These are phyloP conservation scores for Agelaius phoeniceus DNA, from an alignment of 2,113 vertebrate species.

Conservation along the genomic window DNA sequence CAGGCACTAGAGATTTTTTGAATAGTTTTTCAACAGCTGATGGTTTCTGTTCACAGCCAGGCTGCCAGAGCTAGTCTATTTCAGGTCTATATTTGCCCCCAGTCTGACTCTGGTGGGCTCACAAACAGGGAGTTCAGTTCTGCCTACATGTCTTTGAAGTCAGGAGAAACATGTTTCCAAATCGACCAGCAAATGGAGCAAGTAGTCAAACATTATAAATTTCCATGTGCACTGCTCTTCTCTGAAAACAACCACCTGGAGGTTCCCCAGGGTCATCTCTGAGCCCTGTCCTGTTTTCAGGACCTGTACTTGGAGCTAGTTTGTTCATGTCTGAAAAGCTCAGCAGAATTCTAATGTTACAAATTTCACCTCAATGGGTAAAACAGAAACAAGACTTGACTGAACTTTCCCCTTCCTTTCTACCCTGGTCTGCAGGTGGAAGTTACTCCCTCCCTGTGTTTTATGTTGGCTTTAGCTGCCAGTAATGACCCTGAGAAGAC, in stretches of 20 bases:
- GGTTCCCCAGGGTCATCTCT: neutral
- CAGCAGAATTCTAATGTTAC: neutral
- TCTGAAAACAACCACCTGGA: neutral
- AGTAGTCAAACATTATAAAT: neutral
- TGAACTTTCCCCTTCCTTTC: slow-evolving; percentile 7
- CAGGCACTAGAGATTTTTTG: slow-evolving; percentile 2
- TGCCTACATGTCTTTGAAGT: neutral
- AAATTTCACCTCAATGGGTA: neutral
- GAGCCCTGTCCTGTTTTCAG: neutral
- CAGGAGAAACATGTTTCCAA: neutral
- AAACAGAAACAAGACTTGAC: neutral
- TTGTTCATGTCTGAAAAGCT: neutral
- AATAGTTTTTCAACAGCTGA: slow-evolving; percentile 53
- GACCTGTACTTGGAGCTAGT: neutral
- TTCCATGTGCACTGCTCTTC: neutral
- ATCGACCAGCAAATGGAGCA: neutral
- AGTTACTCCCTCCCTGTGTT: neutral
- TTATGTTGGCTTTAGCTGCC: neutral
- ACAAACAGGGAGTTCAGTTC: neutral
- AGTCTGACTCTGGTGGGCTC: neutral
- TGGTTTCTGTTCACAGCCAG: slow-evolving; percentile 23
- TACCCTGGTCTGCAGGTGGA: neutral
- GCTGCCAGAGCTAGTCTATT: slow-evolving; percentile 27
- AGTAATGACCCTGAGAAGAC: neutral
- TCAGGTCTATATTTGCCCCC: slow-evolving; percentile 12